Percentiles rank a stretch among this genome's conserved stretches.
Conservation (phyloP, 2,113 vertebrate species). For the Ctenodactylus gundi region DNA sequence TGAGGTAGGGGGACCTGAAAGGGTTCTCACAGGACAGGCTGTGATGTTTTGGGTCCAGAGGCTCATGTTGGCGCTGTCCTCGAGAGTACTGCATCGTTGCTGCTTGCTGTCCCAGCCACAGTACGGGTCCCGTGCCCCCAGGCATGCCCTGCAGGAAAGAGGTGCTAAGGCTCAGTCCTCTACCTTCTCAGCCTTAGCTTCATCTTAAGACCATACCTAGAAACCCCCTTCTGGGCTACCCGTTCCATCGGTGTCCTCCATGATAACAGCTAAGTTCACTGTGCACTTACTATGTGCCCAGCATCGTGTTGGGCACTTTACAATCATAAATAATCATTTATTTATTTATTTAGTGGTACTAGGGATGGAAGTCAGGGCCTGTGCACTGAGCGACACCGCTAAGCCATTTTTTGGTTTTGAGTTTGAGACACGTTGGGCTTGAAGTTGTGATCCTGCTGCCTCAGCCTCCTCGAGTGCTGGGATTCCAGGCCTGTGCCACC, state of each 20-base stretch:
- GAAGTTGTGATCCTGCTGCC: no score
- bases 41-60: conserved; percentile 99
- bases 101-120: conserved; percentile 97
- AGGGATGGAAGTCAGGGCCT: no score
- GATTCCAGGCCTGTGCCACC: no score
- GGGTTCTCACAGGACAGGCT: conserved; percentile 91
- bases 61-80: conserved; percentile 98
- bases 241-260: background rate
- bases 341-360: no score
- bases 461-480: no score
- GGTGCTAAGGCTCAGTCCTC: background rate
- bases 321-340: no score
- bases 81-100: conserved; percentile 94
- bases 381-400: no score
- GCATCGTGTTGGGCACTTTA: background rate
- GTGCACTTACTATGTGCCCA: background rate
- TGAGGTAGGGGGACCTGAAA: background rate
- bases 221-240: background rate
- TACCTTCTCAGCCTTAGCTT: background rate
- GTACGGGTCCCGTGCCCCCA: conserved; percentile 96
- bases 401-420: no score
- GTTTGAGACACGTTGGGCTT: no score
- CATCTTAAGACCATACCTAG: background rate
- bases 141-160: conserved; percentile 88
- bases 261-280: background rate